These are phyloP conservation scores for Triplophysa tibetana DNA, from an alignment of 2,113 vertebrate genomes.

Conservation along the genomic window DNA sequence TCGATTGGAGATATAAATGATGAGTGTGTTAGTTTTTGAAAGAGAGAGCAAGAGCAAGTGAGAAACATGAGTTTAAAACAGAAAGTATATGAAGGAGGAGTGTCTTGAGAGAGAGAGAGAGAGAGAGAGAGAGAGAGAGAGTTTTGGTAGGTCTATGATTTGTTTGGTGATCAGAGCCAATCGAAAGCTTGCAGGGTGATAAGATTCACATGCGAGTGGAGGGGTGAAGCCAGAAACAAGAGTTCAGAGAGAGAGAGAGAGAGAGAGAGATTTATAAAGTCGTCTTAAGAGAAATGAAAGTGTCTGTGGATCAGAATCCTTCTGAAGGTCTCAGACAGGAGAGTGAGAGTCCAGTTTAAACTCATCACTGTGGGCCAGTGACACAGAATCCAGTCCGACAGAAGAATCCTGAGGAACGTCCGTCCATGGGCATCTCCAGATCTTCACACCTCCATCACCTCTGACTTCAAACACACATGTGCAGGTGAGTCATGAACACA, in stretches of 20 bases:
- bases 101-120: neutral
- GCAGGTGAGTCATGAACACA: neutral
- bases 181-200: conserved; percentile 70
- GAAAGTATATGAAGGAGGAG: neutral
- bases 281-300: neutral
- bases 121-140: neutral
- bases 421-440: conserved; percentile 43
- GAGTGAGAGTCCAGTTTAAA: neutral
- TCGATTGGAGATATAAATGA: no score
- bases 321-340: no score
- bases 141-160: conserved; percentile 62
- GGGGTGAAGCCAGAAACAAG: conserved; percentile 65
- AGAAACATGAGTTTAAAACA: neutral
- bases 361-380: neutral
- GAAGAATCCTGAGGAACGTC: neutral
- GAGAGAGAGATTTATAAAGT: conserved; percentile 22
- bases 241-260: conserved; percentile 39
- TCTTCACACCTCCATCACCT: neutral
- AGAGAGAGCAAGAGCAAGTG: no score
- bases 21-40: no score
- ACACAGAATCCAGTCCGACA: neutral
- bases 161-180: conserved; percentile 77
- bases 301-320: neutral
- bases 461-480: conserved; percentile 13
- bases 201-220: conserved; percentile 70